These are phyloP conservation scores for Anoura caudifer DNA, from an alignment of 2,113 vertebrate species.

Conservation along the genomic window DNA sequence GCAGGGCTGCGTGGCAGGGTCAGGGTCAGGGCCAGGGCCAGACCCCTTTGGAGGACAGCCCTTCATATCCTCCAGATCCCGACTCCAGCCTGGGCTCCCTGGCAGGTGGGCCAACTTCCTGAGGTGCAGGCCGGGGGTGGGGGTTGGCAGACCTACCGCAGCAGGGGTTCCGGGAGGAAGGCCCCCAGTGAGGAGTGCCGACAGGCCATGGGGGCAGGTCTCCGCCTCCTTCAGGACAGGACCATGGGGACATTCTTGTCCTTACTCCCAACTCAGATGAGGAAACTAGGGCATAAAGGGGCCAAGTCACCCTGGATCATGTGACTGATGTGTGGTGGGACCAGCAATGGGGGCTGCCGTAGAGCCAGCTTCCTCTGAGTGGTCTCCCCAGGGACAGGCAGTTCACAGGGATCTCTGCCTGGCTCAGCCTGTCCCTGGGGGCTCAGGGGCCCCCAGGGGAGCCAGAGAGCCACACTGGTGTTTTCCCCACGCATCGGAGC, in stretches of 20 bases:
- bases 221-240: background rate
- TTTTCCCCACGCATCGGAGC: background rate
- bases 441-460: background rate
- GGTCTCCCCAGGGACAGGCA: background rate
- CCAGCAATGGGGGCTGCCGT: background rate
- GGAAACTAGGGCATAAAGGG: background rate
- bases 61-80: background rate
- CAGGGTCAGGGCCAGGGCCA: background rate
- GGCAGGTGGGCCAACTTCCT: background rate
- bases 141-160: background rate
- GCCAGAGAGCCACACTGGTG: background rate
- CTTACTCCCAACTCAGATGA: background rate
- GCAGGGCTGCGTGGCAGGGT: background rate
- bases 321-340: rapidly evolving
- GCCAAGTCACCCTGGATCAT: background rate
- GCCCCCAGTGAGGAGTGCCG: background rate
- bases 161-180: background rate
- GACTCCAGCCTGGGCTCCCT: background rate
- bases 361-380: background rate
- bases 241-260: rapidly evolving
- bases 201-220: background rate
- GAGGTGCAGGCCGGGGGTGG: background rate
- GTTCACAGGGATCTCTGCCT: rapidly evolving
- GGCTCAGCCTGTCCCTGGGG: background rate
- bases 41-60: background rate